Evolutionary conservation across 2,797 vertebrate species (phyloP), one percentile per base, ranked within the genome.

Genomic region (Protosalanx chinensis): DNA sequence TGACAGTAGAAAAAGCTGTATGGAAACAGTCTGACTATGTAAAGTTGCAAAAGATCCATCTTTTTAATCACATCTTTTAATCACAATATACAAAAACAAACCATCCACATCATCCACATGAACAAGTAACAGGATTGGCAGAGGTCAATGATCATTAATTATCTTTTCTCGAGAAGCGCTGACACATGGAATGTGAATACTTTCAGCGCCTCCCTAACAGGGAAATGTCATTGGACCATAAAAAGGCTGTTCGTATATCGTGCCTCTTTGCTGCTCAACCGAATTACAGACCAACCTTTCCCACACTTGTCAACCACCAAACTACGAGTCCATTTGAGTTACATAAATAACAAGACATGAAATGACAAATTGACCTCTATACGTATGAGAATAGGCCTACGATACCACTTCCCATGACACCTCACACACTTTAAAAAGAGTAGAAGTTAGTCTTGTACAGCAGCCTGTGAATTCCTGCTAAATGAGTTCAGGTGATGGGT

Each of bases 61-160:
- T 70, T 70, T 70, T 72, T 61, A 61, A 61, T 61, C 59, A 61
- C 33, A 70, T 72, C 68, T 76, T 91, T 91, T 90, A 90, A 87
- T 91, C 80, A 88, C 85, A 49, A 81, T 85, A 85, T 86, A 88
- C 85, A 86, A 88, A 87, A 79, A 79, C 76, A 80, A 56, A 79
- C 72, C 61, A 59, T 74, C 61, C 72, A 69, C 66, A 69, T 69
- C 32, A 68, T 59, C n/a, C 32, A 59, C 32, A 69, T 69, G 20
- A 59, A 69, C 67, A 69, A 46, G 56, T 68, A 64, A 62, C 59
- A 73, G 59, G 27, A 20, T 69, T 63, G 67, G 59, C 53, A 59
- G 32, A 59, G 67, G 33, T 12, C 67, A 8, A 37, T 64, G 15
- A 49, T 4, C 58, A 15, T 35, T 51, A n/a, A 15, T 68, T 35